Percentiles rank a stretch among this genome's conserved stretches.
Evolutionary conservation across 2,113 vertebrate species (phyloP).

Genomic region (Antennarius striatus): DNA sequence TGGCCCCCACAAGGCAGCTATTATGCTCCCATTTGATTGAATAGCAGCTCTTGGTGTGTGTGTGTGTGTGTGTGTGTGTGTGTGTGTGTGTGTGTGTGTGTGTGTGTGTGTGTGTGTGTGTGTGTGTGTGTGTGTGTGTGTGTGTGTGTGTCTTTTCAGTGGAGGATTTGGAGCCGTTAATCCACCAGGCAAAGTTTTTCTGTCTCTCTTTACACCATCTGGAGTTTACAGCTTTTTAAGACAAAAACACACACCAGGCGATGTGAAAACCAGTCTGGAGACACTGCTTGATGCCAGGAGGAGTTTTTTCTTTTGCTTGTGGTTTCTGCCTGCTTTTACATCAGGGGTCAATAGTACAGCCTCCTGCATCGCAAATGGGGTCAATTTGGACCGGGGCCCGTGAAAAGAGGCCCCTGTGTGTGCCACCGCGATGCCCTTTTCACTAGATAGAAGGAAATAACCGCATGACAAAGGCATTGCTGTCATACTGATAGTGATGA

Average conservation of each 20-base stretch:
- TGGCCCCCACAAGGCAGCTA: conserved; percentile 62
- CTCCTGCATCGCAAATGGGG: conserved; percentile 31
- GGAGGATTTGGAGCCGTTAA: conserved; percentile 79
- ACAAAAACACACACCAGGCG: conserved; percentile 73
- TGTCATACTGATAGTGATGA: conserved; percentile 24
- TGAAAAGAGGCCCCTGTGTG: background rate
- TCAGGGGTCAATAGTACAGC: conserved; percentile 58
- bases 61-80: conserved; percentile 22
- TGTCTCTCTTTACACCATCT: conserved; percentile 76
- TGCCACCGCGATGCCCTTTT: conserved; percentile 1
- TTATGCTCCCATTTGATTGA: conserved; percentile 73
- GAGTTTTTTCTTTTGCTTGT: conserved; percentile 27
- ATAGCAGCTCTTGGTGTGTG: conserved; percentile 70
- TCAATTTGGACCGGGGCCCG: conserved; percentile 17
- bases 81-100: too few relatives aligned
- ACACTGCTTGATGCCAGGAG: conserved; percentile 61
- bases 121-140: too few relatives aligned
- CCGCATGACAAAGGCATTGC: conserved; percentile 25
- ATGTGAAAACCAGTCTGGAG: conserved; percentile 67
- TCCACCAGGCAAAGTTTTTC: conserved; percentile 77
- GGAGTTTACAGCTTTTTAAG: conserved; percentile 78
- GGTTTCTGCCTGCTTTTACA: conserved; percentile 51
- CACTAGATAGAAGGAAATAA: conserved; percentile 17
- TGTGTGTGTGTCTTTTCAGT: conserved; percentile 72
- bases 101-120: too few relatives aligned